phyloP scores from a whole-genome alignment of 1,140 invertebrate genomes.

The Zaprionus gabonicus region DNA sequence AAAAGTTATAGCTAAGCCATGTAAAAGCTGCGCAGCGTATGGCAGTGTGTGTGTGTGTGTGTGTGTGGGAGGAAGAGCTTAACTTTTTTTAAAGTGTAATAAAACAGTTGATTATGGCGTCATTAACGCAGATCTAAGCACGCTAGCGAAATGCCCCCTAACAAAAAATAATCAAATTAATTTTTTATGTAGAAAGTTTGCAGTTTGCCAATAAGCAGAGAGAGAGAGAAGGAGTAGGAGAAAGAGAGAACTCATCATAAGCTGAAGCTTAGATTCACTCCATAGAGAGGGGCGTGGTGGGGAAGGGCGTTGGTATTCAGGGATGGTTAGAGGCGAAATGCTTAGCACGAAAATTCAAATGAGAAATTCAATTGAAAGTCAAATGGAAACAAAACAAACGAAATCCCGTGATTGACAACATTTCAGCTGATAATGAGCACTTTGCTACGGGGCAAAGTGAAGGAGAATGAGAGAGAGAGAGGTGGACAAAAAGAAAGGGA shows the following conservation, averaged over 20 bases:
- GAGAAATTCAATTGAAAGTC: constrained; percentile 78
- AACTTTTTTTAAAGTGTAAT: constrained; percentile 77
- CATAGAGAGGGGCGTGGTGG: not conserved
- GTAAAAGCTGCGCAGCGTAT: constrained; percentile 28
- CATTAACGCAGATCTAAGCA: constrained; percentile 75
- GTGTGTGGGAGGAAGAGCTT: constrained; percentile 37
- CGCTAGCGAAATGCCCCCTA: constrained; percentile 19
- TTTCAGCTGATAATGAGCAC: constrained; percentile 77
- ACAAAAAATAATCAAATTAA: constrained; percentile 76
- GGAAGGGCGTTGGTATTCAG: not conserved
- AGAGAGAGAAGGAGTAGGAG: not conserved
- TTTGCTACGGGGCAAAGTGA: constrained; percentile 37
- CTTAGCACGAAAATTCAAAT: constrained; percentile 70
- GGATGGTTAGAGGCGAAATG: constrained; percentile 30
- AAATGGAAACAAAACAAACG: constrained; percentile 79
- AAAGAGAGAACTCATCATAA: constrained; percentile 65
- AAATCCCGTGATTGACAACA: constrained; percentile 79
- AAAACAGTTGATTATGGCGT: constrained; percentile 80
- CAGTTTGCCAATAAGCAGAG: constrained; percentile 63
- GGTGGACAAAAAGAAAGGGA: not conserved
- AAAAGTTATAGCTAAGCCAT: constrained; percentile 53
- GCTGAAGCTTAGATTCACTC: constrained; percentile 49
- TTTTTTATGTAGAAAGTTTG: constrained; percentile 80
- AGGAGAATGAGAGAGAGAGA: not conserved
- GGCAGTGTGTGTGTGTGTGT: constrained; percentile 1